Evolutionary conservation across 2,113 vertebrate species (phyloP), one percentile per base, ranked within the genome.

Genomic region (Aegotheles bennettii): DNA sequence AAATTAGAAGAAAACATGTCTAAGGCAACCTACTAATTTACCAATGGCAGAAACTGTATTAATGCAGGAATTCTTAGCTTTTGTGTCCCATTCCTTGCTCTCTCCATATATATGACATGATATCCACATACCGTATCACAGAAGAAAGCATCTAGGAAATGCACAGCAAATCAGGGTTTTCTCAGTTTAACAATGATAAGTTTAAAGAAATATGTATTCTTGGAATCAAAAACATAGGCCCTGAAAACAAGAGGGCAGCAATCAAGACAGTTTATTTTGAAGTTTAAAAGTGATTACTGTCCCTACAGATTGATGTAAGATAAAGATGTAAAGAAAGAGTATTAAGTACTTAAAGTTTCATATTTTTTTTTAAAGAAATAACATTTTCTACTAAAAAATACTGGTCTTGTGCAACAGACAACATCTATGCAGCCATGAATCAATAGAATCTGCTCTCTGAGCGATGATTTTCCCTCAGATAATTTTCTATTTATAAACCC

Each of bases 401-500:
- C 60, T 65, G 38, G 20, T 48, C 43, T 57, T 42, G 10, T 79
- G 69, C 35, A 89, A 67, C 25, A 47, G 57, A 38, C 28, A 54
- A n/a, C 1, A 13, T 87, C 61, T 64, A 9, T 50, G 53, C 59
- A 93, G 77, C 71, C 82, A 17, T 85, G 50, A 88, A 95, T 82
- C 88, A 94, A 84, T 85, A 90, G 95, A 91, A 94, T 94, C 79
- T 92, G 79, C 87, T 94, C 90, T 84, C 85, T 85, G 82, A 68
- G 48, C 54, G 97, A 91, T 7, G 35, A 45, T 70, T 81, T 94
- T 96, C 93, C 61, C 96, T 93, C 86, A 96, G 94, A 97, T 95
- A 77, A 59, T 68, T 87, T 91, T 87, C 95, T 98, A 97, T 98
- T 98, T 98, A 97, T 98, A 98, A 80, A 48, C 33, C 31, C 65